Conservation (phyloP, 1,140 invertebrate genomes). For the Zaprionus tsacasi region DNA sequence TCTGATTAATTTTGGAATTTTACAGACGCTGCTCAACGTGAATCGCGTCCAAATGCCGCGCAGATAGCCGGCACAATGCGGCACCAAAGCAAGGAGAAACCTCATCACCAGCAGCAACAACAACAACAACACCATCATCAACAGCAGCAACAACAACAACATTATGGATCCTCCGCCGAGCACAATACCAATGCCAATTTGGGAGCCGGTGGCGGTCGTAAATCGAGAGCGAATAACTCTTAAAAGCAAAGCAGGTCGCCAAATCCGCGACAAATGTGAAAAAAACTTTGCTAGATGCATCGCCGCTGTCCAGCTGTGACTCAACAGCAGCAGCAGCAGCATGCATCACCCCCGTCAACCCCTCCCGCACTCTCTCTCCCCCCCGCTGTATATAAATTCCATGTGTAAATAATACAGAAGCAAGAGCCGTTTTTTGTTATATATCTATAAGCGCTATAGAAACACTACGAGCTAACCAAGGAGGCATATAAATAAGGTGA, state of each 20-base stretch:
- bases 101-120: constrained; percentile 44
- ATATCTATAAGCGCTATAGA: constrained; percentile 76
- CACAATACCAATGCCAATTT: constrained; percentile 60
- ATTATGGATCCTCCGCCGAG: constrained; percentile 57
- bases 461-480: constrained; percentile 62
- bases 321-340: not conserved
- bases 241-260: constrained; percentile 54
- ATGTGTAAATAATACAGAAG: constrained; percentile 76
- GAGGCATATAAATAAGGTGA: constrained; percentile 72
- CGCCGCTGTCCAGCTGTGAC: not conserved
- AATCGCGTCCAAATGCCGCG: constrained; percentile 56
- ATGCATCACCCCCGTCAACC: not conserved
- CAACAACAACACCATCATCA: constrained; percentile 52
- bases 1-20: not conserved
- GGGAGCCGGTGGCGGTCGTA: constrained; percentile 57
- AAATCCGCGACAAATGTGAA: constrained; percentile 47
- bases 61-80: constrained; percentile 51
- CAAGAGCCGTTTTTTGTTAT: constrained; percentile 60
- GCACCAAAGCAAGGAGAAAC: constrained; percentile 71
- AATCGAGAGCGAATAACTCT: constrained; percentile 69
- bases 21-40: constrained; percentile 49
- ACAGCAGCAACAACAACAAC: constrained; percentile 36
- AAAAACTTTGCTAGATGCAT: constrained; percentile 36
- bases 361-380: not conserved
- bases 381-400: constrained; percentile 75